Evolutionary conservation across 2,888 invertebrate genomes (phyloP).

Genomic region (Hesperia comma): DNA sequence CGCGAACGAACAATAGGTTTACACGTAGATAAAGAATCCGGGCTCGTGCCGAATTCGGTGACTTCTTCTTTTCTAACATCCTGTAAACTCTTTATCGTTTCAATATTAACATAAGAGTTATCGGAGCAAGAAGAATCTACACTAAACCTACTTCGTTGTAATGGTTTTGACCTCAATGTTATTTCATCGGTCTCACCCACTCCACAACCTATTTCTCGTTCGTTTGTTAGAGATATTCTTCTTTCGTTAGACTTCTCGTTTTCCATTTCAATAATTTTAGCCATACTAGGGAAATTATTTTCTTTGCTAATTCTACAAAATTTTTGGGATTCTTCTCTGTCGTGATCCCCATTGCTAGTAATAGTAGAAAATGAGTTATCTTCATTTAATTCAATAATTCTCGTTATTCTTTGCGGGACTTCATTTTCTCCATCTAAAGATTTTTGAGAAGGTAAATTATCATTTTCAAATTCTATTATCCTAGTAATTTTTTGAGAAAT

Average conservation of each 20-base stretch:
- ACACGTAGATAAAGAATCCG: constrained; percentile 65
- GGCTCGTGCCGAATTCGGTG: constrained; percentile 59
- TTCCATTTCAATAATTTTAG: constrained; percentile 81
- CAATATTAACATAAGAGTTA: constrained; percentile 83
- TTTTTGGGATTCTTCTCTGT: constrained; percentile 67
- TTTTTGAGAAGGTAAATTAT: constrained; percentile 59
- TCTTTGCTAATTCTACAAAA: constrained; percentile 74
- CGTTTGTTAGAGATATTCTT: constrained; percentile 76
- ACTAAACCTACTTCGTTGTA: constrained; percentile 77
- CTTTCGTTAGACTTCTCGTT: constrained; percentile 80
- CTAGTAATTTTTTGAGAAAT: constrained; percentile 74
- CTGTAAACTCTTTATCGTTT: constrained; percentile 80
- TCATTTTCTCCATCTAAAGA: constrained; percentile 62
- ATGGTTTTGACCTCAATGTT: constrained; percentile 67
- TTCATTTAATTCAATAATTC: constrained; percentile 74
- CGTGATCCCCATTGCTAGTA: constrained; percentile 61
- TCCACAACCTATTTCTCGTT: constrained; percentile 78
- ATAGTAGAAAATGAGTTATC: constrained; percentile 70
- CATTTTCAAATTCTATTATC: constrained; percentile 75
- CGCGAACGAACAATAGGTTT: constrained; percentile 70
- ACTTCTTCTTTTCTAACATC: constrained; percentile 78
- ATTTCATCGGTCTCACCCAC: constrained; percentile 67
- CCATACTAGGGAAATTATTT: constrained; percentile 74
- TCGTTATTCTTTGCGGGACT: constrained; percentile 69
- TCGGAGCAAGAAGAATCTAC: constrained; percentile 83